A percentile compares a stretch with the other conserved stretches of the same genome.
phyloP scores from a whole-genome alignment of 1,140 invertebrate species.

The Plectus sambesii region DNA sequence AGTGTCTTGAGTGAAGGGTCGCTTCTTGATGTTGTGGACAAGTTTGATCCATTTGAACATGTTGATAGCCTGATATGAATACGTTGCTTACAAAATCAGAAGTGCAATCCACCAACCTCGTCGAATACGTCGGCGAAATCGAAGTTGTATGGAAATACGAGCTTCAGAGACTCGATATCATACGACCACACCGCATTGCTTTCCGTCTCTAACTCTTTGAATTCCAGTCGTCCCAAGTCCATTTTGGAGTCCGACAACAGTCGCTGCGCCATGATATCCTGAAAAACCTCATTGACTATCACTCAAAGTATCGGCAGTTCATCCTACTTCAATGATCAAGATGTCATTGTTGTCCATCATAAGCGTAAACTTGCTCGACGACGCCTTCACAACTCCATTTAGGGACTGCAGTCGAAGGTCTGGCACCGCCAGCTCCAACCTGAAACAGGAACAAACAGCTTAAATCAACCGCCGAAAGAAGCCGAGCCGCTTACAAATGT shows the following conservation, averaged over 20 bases:
- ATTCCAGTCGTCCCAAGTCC: conserved; percentile 27
- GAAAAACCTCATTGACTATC: too few relatives aligned
- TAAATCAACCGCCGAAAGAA: too few relatives aligned
- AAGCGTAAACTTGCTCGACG: too few relatives aligned
- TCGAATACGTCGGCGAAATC: conserved; percentile 84
- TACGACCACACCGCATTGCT: conserved; percentile 50
- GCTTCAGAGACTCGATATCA: conserved; percentile 59
- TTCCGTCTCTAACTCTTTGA: conserved; percentile 21
- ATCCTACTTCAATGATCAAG: too few relatives aligned
- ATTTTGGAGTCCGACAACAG: conserved; percentile 21
- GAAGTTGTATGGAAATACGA: conserved; percentile 80
- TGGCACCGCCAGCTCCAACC: too few relatives aligned
- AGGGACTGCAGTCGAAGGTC: too few relatives aligned
- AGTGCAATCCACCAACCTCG: conserved; percentile 54
- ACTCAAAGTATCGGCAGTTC: too few relatives aligned
- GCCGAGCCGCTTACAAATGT: too few relatives aligned
- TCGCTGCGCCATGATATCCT: conserved; percentile 13
- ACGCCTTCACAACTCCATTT: too few relatives aligned
- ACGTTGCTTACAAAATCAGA: conserved; percentile 13
- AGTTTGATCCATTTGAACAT: conserved; percentile 83
- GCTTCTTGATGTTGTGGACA: conserved; percentile 62
- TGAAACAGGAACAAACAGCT: too few relatives aligned
- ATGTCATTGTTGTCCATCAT: too few relatives aligned
- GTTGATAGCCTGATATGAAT: conserved; percentile 55
- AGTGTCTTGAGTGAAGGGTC: conserved; percentile 56